Conservation (phyloP, 1,140 invertebrate species). For the Lepidurus packardi region DNA sequence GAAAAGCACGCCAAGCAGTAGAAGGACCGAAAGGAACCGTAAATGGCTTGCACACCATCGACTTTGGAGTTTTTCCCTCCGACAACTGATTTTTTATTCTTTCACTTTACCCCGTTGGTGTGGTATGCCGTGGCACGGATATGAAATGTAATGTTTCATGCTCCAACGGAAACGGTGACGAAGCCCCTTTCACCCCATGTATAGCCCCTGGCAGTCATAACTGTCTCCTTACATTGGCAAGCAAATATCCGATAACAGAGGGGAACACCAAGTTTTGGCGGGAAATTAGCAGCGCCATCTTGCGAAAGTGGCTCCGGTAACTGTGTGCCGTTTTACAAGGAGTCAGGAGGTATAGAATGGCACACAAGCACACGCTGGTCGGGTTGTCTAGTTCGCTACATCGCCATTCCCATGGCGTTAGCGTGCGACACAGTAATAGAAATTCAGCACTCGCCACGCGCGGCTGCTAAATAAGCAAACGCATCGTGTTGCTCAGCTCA, state of each 20-base stretch:
- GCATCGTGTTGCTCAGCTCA: background rate
- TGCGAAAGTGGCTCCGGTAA: background rate
- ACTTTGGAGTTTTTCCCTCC: background rate
- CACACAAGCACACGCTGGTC: no score
- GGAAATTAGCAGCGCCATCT: background rate
- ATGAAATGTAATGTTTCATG: background rate
- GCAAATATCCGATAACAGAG: background rate
- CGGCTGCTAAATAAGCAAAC: background rate
- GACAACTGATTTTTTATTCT: background rate
- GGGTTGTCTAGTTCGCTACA: no score
- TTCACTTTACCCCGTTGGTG: background rate
- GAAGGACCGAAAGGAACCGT: background rate
- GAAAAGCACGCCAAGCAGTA: no score
- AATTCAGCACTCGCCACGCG: background rate
- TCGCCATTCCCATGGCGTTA: background rate
- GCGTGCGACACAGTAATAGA: slow-evolving; percentile 18
- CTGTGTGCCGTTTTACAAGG: background rate
- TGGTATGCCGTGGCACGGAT: no score
- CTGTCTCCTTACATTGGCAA: background rate
- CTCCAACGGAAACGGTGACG: background rate
- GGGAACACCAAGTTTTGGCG: background rate
- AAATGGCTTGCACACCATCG: slow-evolving; percentile 14
- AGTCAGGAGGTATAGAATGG: no score
- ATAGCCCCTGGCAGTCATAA: no score
- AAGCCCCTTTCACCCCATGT: no score